Percentiles rank a stretch among this genome's conserved stretches.
Conservation (phyloP, 2,888 invertebrate species). For the Clitarchus hookeri region DNA sequence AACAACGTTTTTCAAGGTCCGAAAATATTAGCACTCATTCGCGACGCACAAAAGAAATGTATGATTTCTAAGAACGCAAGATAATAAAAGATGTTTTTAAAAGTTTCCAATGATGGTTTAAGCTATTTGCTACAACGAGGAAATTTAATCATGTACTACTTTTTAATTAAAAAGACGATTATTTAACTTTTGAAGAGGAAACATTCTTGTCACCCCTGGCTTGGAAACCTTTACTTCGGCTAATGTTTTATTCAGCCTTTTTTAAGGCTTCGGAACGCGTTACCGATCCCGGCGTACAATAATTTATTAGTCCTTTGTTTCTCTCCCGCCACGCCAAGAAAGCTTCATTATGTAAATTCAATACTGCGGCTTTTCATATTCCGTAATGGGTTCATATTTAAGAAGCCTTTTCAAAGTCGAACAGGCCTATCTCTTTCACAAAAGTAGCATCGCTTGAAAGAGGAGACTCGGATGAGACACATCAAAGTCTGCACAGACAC, state of each 20-base stretch:
- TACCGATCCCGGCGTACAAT: background rate
- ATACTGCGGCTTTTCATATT: background rate
- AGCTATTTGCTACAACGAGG: background rate
- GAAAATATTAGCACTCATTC: too few species aligned
- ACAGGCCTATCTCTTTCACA: background rate
- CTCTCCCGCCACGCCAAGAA: background rate
- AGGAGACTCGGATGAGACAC: too few species aligned
- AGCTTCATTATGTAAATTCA: background rate
- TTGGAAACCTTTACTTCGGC: background rate
- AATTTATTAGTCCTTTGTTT: background rate
- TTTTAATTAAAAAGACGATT: slow-evolving; percentile 1
- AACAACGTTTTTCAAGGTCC: too few species aligned
- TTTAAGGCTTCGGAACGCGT: background rate
- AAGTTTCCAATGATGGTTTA: background rate
- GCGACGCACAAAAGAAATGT: background rate
- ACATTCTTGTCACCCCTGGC: background rate
- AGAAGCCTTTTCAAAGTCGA: background rate
- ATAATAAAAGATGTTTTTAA: background rate
- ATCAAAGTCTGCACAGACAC: too few species aligned
- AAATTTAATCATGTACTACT: background rate
- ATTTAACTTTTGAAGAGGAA: background rate
- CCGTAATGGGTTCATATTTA: background rate
- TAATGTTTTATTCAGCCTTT: background rate
- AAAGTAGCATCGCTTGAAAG: background rate
- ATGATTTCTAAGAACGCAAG: background rate